Percentiles rank a stretch among this genome's conserved stretches.
Conservation (phyloP, 2,797 vertebrate species). For the Erpetoichthys calabaricus region DNA sequence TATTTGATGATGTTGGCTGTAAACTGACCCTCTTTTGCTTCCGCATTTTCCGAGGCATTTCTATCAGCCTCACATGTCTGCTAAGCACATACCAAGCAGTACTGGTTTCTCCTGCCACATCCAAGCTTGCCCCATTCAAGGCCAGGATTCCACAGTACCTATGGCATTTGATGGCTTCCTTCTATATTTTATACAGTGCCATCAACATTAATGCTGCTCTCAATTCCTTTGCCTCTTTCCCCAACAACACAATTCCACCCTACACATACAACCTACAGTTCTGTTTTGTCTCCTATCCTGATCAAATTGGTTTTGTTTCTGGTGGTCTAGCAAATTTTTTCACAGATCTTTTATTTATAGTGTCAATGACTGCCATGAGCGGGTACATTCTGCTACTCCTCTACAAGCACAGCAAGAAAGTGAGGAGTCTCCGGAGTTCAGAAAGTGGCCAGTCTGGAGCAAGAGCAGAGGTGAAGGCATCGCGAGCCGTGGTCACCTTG, state of each 20-base stretch:
- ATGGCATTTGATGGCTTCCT: too few species aligned
- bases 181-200: too few species aligned
- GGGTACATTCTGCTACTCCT: conserved; percentile 12
- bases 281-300: conserved; percentile 14
- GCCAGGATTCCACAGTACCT: too few species aligned
- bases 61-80: conserved; percentile 11
- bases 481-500: conserved; percentile 10
- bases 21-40: conserved; percentile 11
- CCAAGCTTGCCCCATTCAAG: too few species aligned
- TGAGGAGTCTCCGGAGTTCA: conserved; percentile 14
- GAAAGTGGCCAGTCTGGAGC: conserved; percentile 8
- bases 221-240: background rate
- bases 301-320: conserved; percentile 9
- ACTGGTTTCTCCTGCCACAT: too few species aligned
- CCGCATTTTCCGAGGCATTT: conserved; percentile 13
- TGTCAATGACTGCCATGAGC: conserved; percentile 13
- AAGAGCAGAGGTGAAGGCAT: conserved; percentile 11
- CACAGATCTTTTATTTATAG: conserved; percentile 15
- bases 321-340: conserved; percentile 15
- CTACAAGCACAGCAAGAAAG: conserved; percentile 11
- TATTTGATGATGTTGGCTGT: conserved; percentile 9
- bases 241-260: background rate
- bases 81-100: conserved; percentile 10
- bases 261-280: conserved; percentile 14
- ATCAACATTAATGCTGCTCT: too few species aligned